Evolutionary conservation across 2,113 vertebrate species (phyloP).

Genomic region (Brachyistius frenatus): DNA sequence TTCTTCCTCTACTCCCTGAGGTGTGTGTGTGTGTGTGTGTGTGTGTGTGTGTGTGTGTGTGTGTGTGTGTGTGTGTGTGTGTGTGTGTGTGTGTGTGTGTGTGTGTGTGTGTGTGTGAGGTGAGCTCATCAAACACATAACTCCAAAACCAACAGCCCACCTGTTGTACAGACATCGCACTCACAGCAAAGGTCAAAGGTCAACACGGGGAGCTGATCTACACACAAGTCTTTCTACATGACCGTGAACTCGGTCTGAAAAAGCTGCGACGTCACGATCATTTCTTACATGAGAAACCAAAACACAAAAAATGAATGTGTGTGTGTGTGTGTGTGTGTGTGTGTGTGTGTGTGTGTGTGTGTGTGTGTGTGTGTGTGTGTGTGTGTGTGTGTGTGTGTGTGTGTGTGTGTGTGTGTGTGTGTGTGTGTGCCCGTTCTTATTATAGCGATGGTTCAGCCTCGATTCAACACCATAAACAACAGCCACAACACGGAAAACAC

Average conservation of each 20-base stretch:
- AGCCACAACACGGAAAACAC: too few relatives aligned
- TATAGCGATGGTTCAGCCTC: neutral
- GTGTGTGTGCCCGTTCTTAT: neutral
- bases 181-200: constrained; percentile 17
- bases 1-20: neutral
- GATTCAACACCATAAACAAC: too few relatives aligned
- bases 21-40: neutral
- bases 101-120: neutral
- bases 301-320: neutral
- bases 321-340: too few relatives aligned
- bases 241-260: neutral
- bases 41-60: neutral
- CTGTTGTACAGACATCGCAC: constrained; percentile 49
- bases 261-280: neutral
- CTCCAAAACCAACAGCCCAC: constrained; percentile 25
- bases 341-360: too few relatives aligned
- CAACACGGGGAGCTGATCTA: constrained; percentile 40
- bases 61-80: neutral
- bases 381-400: too few relatives aligned
- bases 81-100: neutral
- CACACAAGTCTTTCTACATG: constrained; percentile 4
- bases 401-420: too few relatives aligned
- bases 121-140: constrained; percentile 6
- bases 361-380: too few relatives aligned
- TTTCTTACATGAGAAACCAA: neutral